Conservation (phyloP, 1,140 invertebrate genomes). For the Akabosia matsudoensis region DNA sequence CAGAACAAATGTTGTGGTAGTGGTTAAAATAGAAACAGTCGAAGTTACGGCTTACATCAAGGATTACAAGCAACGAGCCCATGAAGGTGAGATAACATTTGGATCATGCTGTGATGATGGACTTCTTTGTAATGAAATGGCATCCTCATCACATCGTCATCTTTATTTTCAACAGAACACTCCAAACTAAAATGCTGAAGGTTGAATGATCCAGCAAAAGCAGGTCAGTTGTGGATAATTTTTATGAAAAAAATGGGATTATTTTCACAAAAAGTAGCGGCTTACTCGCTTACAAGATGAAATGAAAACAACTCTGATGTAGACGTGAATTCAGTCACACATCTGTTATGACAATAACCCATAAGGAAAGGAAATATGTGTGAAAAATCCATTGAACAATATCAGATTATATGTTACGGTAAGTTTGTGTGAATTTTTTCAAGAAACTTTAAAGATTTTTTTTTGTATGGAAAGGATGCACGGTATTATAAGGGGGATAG, state of each 20-base stretch:
- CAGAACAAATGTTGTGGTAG: background rate
- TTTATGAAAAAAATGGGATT: background rate
- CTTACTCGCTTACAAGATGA: too few species aligned
- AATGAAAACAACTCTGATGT: background rate
- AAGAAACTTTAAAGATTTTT: too few species aligned
- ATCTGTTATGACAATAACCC: too few species aligned
- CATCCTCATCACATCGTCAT: background rate
- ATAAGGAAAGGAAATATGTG: too few species aligned
- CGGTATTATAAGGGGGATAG: background rate
- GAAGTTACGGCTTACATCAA: constrained; percentile 1
- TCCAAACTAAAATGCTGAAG: background rate
- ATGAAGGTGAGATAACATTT: constrained; percentile 12
- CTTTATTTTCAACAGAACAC: background rate
- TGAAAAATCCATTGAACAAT: too few species aligned
- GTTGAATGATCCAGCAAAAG: background rate
- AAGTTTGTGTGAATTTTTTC: too few species aligned
- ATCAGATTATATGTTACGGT: too few species aligned
- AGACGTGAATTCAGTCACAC: background rate
- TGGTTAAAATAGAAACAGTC: too few species aligned
- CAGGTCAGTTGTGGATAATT: background rate
- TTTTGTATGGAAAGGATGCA: background rate
- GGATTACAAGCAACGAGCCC: constrained; percentile 15
- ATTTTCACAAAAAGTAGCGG: background rate
- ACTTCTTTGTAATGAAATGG: background rate
- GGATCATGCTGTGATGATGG: constrained; percentile 15